phyloP scores from a whole-genome alignment of 2,113 vertebrate species.

The Eurystomus gularis region DNA sequence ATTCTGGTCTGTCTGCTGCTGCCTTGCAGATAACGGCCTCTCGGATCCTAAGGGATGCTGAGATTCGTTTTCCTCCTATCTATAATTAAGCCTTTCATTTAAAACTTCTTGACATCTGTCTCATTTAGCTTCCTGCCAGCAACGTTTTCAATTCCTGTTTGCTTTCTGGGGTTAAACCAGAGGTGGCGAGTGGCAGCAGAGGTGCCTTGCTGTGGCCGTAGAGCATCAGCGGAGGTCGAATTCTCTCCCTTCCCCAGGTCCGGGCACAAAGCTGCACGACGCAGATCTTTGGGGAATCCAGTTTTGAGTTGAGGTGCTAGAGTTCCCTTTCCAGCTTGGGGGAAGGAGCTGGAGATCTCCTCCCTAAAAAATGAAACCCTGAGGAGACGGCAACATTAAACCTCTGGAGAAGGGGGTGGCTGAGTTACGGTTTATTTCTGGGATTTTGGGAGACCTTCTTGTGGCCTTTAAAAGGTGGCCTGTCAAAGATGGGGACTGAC shows the following conservation, averaged over 20 bases:
- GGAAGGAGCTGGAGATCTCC: not conserved
- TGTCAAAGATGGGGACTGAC: not conserved
- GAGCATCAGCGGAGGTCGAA: not conserved
- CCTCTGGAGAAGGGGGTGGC: not conserved
- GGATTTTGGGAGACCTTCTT: not conserved
- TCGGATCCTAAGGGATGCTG: not conserved
- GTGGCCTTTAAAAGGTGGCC: not conserved
- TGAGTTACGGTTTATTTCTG: not conserved
- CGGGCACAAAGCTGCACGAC: not conserved
- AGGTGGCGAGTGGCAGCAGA: not conserved
- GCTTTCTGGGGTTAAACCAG: not conserved
- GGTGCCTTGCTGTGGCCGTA: not conserved
- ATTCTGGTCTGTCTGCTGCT: not conserved
- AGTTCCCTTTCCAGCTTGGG: not conserved
- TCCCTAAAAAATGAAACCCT: not conserved
- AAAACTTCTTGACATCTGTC: not conserved
- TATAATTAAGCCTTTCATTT: not conserved
- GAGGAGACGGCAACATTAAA: not conserved
- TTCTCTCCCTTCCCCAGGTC: not conserved
- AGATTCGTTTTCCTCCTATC: not conserved
- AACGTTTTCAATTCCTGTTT: not conserved
- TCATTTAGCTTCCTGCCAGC: not conserved
- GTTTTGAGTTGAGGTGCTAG: fast-evolving
- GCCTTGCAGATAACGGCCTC: not conserved
- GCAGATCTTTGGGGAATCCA: not conserved